A percentile compares a stretch with the other conserved stretches of the same genome.
Evolutionary conservation across 2,888 invertebrate genomes (phyloP).

Genomic region (Diarsia dahlii): DNA sequence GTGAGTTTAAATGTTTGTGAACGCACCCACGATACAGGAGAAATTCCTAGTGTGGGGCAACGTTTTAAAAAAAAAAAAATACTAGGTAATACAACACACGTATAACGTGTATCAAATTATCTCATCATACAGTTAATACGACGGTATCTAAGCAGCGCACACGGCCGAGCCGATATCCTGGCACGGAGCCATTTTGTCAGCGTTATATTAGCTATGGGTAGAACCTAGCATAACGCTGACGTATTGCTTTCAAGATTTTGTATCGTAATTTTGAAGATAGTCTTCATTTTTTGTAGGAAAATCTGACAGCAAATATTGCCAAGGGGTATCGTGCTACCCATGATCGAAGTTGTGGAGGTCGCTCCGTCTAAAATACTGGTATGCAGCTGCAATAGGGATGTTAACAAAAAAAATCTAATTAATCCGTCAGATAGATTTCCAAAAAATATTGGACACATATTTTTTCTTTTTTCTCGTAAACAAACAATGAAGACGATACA

Average conservation of each 20-base stretch:
- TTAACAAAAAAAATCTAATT: too few relatives aligned
- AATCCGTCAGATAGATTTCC: too few relatives aligned
- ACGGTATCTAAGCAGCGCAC: conserved; percentile 51
- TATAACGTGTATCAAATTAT: conserved; percentile 54
- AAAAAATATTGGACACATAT: too few relatives aligned
- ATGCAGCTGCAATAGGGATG: not conserved
- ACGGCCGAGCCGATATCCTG: conserved; percentile 58
- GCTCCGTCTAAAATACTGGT: not conserved
- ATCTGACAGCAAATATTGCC: not conserved
- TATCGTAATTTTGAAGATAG: conserved; percentile 20
- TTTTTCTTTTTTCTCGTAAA: too few relatives aligned
- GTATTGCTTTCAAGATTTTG: conserved; percentile 43
- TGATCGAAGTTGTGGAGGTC: not conserved
- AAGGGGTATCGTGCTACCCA: not conserved
- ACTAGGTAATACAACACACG: too few relatives aligned
- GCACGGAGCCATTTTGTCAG: conserved; percentile 52
- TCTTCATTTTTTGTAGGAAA: not conserved
- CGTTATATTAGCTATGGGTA: conserved; percentile 11
- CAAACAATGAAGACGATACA: too few relatives aligned
- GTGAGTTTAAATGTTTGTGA: too few relatives aligned
- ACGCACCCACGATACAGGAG: too few relatives aligned
- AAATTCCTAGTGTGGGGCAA: too few relatives aligned
- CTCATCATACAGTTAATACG: conserved; percentile 54
- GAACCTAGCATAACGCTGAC: conserved; percentile 40
- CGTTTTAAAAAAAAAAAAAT: too few relatives aligned